phyloP scores from a whole-genome alignment of 2,888 invertebrate genomes.

The Nomada fabriciana region DNA sequence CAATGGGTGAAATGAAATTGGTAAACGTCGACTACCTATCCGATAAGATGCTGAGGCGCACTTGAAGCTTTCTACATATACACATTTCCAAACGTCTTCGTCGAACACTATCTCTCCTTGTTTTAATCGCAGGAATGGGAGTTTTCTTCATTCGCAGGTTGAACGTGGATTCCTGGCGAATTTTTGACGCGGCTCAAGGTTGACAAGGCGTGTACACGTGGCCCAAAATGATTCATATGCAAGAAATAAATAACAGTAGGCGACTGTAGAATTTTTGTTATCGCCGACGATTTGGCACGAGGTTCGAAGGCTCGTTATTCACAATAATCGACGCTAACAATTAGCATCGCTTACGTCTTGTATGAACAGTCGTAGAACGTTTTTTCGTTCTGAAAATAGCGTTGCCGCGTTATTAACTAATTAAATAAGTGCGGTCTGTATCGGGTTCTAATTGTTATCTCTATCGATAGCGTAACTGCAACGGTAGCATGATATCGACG shows the following conservation, averaged over 20 bases:
- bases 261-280: background rate
- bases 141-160: conserved; percentile 28
- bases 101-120: too few relatives aligned
- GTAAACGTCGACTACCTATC: too few relatives aligned
- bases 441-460: conserved; percentile 43
- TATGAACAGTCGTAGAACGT: too few relatives aligned
- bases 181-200: conserved; percentile 46
- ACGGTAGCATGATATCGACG: conserved; percentile 26
- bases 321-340: too few relatives aligned
- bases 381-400: background rate
- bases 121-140: background rate
- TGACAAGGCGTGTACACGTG: conserved; percentile 21
- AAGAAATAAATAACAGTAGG: background rate
- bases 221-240: background rate
- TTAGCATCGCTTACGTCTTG: too few relatives aligned
- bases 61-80: too few relatives aligned
- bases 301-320: background rate
- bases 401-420: background rate
- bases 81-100: too few relatives aligned
- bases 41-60: too few relatives aligned
- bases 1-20: too few relatives aligned
- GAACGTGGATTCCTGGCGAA: conserved; percentile 45
- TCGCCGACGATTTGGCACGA: background rate
- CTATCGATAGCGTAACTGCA: conserved; percentile 32
- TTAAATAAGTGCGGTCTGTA: conserved; percentile 16